Evolutionary conservation across 2,797 vertebrate genomes (phyloP), one percentile per base, ranked within the genome.

Genomic region (Clarias laeviceps): DNA sequence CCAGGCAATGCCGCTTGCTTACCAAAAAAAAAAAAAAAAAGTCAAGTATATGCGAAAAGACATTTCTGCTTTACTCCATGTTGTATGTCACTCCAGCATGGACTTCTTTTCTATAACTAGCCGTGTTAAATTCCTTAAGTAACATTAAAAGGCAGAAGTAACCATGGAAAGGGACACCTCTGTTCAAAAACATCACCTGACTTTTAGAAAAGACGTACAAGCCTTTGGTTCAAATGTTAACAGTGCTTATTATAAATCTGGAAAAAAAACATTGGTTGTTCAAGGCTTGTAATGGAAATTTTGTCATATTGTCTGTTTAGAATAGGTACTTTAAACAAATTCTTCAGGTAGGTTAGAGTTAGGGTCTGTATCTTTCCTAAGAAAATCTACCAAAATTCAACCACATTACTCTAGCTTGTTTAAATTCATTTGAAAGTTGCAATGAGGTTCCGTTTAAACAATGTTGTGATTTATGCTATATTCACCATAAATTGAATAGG

Each of bases 381-480:
- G 11, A 17, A 37, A 62, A 62, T 40, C 6, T 24, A n/a, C 0
- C 20, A 40, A 22, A 45, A 79, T n/a, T 80, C 22, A 62, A 2
- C 12, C 14, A 17, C 32, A 17, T 37, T 62, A 14, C 59, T 40
- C 18, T 57, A 0, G 7, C 18, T 77, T 15, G 1, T 40, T 79
- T 11, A 40, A n/a, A 37, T 17, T 24, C 1, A n/a, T 61, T 61
- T 17, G 22, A 2, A 11, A 34, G 32, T 37, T 61, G 76, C 20
- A 61, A 54, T 78, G 24, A 34, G 32, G 8, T 61, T 34, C 32
- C 24, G 29, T 62, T 61, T 37, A 62, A 37, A 79, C 32, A 79
- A 61, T 79, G 32, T 12, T 37, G 11, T 77, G 73, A 76, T 76
- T 76, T 76, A 32, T 76, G 50, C 27, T 34, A 24, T 77, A 81